Evolutionary conservation across 2,113 vertebrate species (phyloP), one percentile per base, ranked within the genome.

Genomic region (Hiodon tergisus): DNA sequence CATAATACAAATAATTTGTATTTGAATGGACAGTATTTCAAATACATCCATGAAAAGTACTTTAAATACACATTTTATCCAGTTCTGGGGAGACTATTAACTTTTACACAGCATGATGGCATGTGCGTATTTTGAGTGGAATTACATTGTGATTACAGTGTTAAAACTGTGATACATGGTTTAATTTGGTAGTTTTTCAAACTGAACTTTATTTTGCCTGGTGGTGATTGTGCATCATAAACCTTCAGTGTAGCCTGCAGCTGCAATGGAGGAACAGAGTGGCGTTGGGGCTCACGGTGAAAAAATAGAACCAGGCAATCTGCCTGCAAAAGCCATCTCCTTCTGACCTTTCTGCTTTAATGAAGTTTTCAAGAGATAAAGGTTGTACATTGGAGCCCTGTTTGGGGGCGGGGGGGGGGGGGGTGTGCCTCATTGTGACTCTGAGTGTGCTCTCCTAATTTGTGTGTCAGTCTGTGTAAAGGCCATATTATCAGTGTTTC

Each of bases 261-360:
- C 46, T 69, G 55, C 48, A 14, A 6, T 14, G 67, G 14, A 54
- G 67, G 50, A 4, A 16, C 8, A 9, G 68, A 69, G 52, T 31
- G 0, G 31, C 31, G 55, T 53, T 47, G 14, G 10, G 58, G 76
- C 58, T n/a, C 50, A 11, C 61, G 72, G 60, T 58, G 71, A 74
- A 68, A 46, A 57, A 67, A 60, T 58, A 4, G 14, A 58, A 48
- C 65, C 55, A 79, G 55, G 14, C 7, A 6, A 74, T 73, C 81
- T 78, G 58, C 48, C 71, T 59, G 55, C 78, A 76, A 84, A 82
- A 79, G 66, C 54, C 2, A 71, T 77, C 80, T 83, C 59, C 79
- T 75, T 73, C 67, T 89, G 87, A 90, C 90, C 87, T 91, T 90
- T 87, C 65, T 72, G 66, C 58, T 82, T 85, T 85, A 89, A 88